Base-by-base conservation (phyloP, 2,888 invertebrate species). In the Hydriomena furcata region DNA sequence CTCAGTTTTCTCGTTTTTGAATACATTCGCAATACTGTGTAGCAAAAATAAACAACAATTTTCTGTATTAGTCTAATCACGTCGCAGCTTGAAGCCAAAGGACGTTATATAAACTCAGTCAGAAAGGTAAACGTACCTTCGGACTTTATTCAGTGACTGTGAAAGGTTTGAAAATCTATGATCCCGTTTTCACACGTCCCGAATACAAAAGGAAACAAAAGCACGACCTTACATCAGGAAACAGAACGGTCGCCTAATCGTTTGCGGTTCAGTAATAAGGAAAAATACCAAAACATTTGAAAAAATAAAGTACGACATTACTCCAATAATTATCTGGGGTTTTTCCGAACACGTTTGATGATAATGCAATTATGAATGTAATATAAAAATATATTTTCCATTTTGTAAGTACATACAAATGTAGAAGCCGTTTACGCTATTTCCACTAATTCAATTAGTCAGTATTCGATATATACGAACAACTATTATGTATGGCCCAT, bases 191-290 rank as follows among this genome's bases (percentile, higher is more conserved):
- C 31, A 49, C 48, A 42, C 42, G 24, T 27, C 37, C 24, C n/a
- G 34, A 41, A 12, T 42, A 49, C 42, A 42, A 31, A 36, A 11
- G 17, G 10, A 53, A 55, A 53, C 47, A 57, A 59, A 51, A 49
- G 24, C 35, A 49, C 51, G 50, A 35, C 13, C 27, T 25, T 42
- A 37, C 47, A 56, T 51, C 55, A 56, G 56, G 55, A 56, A 56
- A 58, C 55, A 58, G 50, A 57, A 61, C 58, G 52, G 58, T 57
- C 52, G 49, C 51, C 55, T 58, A 61, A 61, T 57, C 53, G 59
- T 53, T 61, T 47, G 52, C 49, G 61, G 57, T 55, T 53, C 53
- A 47, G 55, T 55, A 53, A 55, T 59, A 59, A 59, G 53, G 59
- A 61, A 58, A 58, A 55, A 55, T 56, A 48, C 43, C 52, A 52